Evolutionary conservation across 2,888 invertebrate species (phyloP), one percentile per base, ranked within the genome.

Genomic region (Neocrepidodera transversa): DNA sequence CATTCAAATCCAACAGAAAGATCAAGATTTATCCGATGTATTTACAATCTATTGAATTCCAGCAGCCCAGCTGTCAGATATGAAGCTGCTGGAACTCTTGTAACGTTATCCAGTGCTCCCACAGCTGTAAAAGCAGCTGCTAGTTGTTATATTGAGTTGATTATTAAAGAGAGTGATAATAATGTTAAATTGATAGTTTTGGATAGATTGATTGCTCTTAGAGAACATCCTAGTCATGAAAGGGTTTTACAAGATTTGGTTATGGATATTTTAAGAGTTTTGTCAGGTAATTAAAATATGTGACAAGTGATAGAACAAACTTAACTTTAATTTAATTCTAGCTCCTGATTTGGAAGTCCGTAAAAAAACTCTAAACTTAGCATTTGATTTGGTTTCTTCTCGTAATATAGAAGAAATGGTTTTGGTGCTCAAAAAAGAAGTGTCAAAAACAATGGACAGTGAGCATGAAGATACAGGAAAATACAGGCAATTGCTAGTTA

Each of bases 101-200:
- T 98, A 56, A 99, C 98, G 0, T 84, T 99, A 8, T 97, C 97
- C n/a, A 92, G 88, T 74, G 98, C 97, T 1, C 98, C 99, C 1
- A 96, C 98, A 7, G 98, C 99, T 5, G 92, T 99, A 65, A 73
- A 76, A 64, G 79, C 79, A 1, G 99, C 99, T 0, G 98, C 98
- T 1, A 91, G 92, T 32, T 97, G 97, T 80, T 99, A 99, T 82
- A 98, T 99, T 74, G 99, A 99, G 76, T 82, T 99, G 68, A 95
- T 99, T 62, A 92, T 98, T n/a, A 99, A 98, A 80, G 99, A 99
- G 79, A 97, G 97, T 80, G 99, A 99, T 80, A 99, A 99, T 82
- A 99, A 99, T 82, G 98, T 99, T 11, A 99, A 99, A 82, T 83
- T 99, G 58, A 99, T 99, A 70, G 98, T 99, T 6, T 83, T 99